Conservation (phyloP, 2,888 invertebrate species). For the Drosophila austrosaltans region DNA sequence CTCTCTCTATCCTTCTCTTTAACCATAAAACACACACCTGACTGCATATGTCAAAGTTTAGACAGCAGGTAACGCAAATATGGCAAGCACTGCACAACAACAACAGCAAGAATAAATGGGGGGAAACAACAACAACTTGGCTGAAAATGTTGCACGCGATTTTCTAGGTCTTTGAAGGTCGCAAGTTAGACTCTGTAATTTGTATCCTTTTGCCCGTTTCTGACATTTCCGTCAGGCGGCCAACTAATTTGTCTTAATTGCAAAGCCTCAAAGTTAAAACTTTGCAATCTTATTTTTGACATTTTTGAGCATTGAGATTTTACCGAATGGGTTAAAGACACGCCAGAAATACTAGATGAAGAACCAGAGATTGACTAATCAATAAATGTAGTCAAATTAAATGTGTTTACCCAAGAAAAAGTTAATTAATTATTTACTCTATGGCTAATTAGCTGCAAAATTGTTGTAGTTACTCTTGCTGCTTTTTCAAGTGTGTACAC, state of each 20-base stretch:
- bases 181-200: slow-evolving; percentile 40
- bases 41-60: slow-evolving; percentile 77
- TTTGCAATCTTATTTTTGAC: slow-evolving; percentile 43
- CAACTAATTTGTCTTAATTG: slow-evolving; percentile 73
- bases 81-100: slow-evolving; percentile 45
- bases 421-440: slow-evolving; percentile 69
- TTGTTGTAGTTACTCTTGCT: slow-evolving; percentile 24
- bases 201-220: slow-evolving; percentile 32
- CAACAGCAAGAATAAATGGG: not conserved
- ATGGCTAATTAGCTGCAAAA: slow-evolving; percentile 69
- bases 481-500: slow-evolving; percentile 55
- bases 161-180: slow-evolving; percentile 40
- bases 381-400: slow-evolving; percentile 42
- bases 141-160: slow-evolving; percentile 71
- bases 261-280: slow-evolving; percentile 10
- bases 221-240: slow-evolving; percentile 64
- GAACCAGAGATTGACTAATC: slow-evolving; percentile 24
- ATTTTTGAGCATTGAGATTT: slow-evolving; percentile 57
- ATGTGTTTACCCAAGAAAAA: slow-evolving; percentile 40
- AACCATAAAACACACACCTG: slow-evolving; percentile 18
- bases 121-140: slow-evolving; percentile 25
- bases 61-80: slow-evolving; percentile 78
- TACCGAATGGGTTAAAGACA: slow-evolving; percentile 60
- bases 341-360: slow-evolving; percentile 61
- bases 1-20: not conserved